Base-by-base conservation (phyloP, 2,797 vertebrate species). In the Echiichthys vipera region DNA sequence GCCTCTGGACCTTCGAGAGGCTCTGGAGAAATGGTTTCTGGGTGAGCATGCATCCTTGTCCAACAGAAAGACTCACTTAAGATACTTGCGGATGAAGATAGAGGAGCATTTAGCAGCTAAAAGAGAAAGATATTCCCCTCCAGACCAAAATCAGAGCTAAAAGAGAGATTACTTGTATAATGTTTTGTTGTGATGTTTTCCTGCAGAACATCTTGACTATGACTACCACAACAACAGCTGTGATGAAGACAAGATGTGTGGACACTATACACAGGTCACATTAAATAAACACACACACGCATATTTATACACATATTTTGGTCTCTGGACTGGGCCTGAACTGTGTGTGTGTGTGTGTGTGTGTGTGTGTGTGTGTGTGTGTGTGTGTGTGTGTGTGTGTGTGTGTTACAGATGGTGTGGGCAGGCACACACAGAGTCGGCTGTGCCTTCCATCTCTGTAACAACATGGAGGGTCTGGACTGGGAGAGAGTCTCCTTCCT, bases 211-310 rank as follows among this genome's bases (percentile, higher is more conserved):
- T 5, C 15, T 40, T 13, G 5, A 86, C 77, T 95, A 90, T 15
- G 14, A 78, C 74, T 94, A 79, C 46, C 12, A 89, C 0, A 93
- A 81, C 77, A 90, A 94, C 84, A 84, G 51, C 77, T 95, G 94
- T 65, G 17, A 84, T 1, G 88, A 92, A 2, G 80, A 90, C 2
- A 71, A 90, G 79, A 87, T 91, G 84, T 95, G 94, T 86, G 92
- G 93, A 67, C 92, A 94, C 84, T 95, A 95, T 56, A 95, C 94
- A 74, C 94, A 95, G 94, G 94, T 95, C 58, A 75, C 71, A 42
- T 17, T n/a, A n/a, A 34, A 64, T 20, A 64, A 20, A 66, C 32
- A 53, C 25, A 32, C 20, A 74, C 24, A 64, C 47, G 37, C 17
- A n/a, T 3, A n/a, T 32, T 29, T 15, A 39, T 22, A 53, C 73